These are phyloP conservation scores for Astyanax mexicanus DNA, from an alignment of 2,797 vertebrate genomes.

Conservation along the genomic window DNA sequence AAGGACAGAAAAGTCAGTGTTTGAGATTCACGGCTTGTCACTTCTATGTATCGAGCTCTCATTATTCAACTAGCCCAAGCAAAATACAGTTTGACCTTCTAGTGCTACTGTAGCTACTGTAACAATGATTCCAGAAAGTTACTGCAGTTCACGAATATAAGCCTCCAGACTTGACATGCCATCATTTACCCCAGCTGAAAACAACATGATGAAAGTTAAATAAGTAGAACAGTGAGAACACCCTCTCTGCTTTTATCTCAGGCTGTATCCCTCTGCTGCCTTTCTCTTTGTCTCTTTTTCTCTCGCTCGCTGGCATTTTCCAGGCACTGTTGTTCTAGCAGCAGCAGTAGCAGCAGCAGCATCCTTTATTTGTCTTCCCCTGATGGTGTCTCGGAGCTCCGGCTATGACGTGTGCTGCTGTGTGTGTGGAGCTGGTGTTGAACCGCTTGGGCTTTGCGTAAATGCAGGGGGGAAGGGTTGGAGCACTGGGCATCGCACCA, in stretches of 20 bases:
- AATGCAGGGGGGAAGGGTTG: conserved; percentile 69
- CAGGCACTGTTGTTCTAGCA: not conserved
- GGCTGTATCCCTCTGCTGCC: not conserved
- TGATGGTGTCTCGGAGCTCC: conserved; percentile 27
- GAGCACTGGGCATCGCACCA: conserved; percentile 67
- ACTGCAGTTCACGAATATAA: not conserved
- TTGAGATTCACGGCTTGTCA: too few species aligned
- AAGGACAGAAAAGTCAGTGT: too few species aligned
- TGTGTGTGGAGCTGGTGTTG: conserved; percentile 61
- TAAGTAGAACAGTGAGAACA: conserved; percentile 4
- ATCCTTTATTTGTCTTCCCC: conserved; percentile 25
- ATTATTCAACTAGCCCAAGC: too few species aligned
- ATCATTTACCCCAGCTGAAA: not conserved
- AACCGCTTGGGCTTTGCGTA: conserved; percentile 65
- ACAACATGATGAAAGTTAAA: conserved; percentile 6
- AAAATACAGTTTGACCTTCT: too few species aligned
- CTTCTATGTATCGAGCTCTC: too few species aligned
- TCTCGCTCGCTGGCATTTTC: conserved; percentile 7
- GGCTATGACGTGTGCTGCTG: conserved; percentile 9
- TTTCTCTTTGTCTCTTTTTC: not conserved
- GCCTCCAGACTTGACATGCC: not conserved
- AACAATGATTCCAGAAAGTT: not conserved
- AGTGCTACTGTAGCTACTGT: too few species aligned
- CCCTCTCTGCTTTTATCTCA: not conserved
- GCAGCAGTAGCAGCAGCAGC: not conserved